A percentile compares a stretch with the other conserved stretches of the same genome.
phyloP scores from a whole-genome alignment of 2,888 invertebrate species.

The Stenodera caucasica region DNA sequence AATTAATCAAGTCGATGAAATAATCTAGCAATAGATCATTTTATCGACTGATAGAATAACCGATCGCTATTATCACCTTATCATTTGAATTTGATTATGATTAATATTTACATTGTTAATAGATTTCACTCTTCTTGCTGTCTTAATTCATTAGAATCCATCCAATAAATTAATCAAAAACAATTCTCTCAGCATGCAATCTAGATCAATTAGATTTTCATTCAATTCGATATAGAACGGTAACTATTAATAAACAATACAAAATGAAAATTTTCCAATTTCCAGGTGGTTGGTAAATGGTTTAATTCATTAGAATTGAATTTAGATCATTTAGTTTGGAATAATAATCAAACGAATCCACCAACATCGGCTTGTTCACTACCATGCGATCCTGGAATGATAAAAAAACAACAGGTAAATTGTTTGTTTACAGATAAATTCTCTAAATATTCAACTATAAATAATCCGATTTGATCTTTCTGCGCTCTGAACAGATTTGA shows the following conservation, averaged over 20 bases:
- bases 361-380: conserved; percentile 71
- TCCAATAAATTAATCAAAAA: too few species aligned
- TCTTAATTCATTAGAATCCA: neutral
- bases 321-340: conserved; percentile 60
- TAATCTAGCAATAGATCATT: too few species aligned
- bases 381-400: conserved; percentile 69
- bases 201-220: too few species aligned
- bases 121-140: neutral
- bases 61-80: conserved; percentile 7
- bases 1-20: too few species aligned
- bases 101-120: neutral
- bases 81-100: neutral
- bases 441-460: neutral
- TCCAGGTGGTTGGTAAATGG: conserved; percentile 66
- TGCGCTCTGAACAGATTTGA: too few species aligned
- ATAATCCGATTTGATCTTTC: neutral
- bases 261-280: conserved; percentile 21
- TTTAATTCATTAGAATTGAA: conserved; percentile 59
- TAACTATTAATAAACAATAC: neutral
- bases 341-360: conserved; percentile 57
- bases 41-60: too few species aligned
- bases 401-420: conserved; percentile 65
- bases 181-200: too few species aligned
- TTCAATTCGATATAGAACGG: too few species aligned
- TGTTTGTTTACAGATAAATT: neutral